phyloP scores from a whole-genome alignment of 1,140 invertebrate species.

The Heliconius congener region DNA sequence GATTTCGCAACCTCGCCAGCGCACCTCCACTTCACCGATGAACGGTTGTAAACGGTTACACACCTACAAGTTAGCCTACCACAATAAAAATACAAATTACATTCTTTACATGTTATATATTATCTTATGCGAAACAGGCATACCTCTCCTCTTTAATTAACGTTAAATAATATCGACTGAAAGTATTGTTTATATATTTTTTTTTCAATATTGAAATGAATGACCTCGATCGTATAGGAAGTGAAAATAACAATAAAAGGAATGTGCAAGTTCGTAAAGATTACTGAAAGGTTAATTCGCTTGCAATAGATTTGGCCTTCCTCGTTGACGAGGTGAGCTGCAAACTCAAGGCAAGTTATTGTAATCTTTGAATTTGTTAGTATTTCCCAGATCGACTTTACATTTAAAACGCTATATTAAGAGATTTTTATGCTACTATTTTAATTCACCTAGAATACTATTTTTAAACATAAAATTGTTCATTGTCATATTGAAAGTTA shows the following conservation, averaged over 20 bases:
- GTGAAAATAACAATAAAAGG: conserved; percentile 37
- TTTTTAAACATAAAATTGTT: not conserved
- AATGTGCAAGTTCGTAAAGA: conserved; percentile 52
- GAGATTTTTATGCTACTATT: not conserved
- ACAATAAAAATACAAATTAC: conserved; percentile 48
- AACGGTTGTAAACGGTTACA: conserved; percentile 65
- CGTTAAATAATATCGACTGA: conserved; percentile 9
- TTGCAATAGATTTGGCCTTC: conserved; percentile 72
- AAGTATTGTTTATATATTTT: conserved; percentile 19
- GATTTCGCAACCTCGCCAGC: conserved; percentile 73
- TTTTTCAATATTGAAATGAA: conserved; percentile 8
- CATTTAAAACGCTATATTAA: not conserved
- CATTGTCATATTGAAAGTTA: not conserved
- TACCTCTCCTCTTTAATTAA: not conserved
- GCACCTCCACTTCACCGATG: conserved; percentile 62
- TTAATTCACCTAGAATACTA: not conserved
- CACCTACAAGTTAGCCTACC: conserved; percentile 60
- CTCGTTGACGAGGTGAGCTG: conserved; percentile 62
- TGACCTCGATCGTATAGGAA: conserved; percentile 13
- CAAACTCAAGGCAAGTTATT: conserved; percentile 41
- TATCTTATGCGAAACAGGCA: not conserved
- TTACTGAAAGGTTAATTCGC: conserved; percentile 53
- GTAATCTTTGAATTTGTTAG: conserved; percentile 24
- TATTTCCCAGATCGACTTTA: conserved; percentile 24
- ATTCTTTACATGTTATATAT: conserved; percentile 40